Base-by-base conservation (phyloP, 1,140 invertebrate species). In the Mycetomoellerius zeteki region DNA sequence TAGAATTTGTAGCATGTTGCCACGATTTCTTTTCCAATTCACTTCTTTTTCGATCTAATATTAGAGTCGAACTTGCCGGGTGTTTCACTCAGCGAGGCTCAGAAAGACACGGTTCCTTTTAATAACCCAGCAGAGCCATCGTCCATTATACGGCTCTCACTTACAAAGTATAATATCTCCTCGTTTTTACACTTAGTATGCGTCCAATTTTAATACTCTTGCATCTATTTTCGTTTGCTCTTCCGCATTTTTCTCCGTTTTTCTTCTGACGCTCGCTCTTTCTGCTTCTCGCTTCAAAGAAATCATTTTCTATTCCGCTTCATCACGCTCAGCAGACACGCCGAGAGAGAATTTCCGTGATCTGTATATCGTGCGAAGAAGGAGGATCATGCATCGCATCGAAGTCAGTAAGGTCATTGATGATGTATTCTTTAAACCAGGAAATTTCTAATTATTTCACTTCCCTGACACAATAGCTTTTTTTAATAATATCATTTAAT, bases 81-180 rank as follows among this genome's bases (percentile, higher is more conserved):
- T 77, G 72, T 85, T 86, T 88, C 50, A 81, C 54, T 75, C 27
- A 33, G 19, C 52, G 58, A 56, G 72, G 78, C 73, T 67, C 71
- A 67, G 72, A 77, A 78, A 80, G 80, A 85, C 84, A 78, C 50
- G 52, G 37, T 43, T 86, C 56, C 52, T 80, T 86, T 91, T 89
- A 91, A 91, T 91, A 91, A 90, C 78, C 78, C 77, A 52, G 50
- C 86, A 86, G 72, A 86, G 65, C 81, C 75, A 77, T 88, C 88
- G 88, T 90, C 85, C 60, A 85, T 87, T 87, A 87, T 87, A 87
- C 80, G 30, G 85, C 88, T 88, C 86, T 92, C 86, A 87, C 89
- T 89, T 92, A 88, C 81, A 88, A 91, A 91, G 88, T 90, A 88
- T 91, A 88, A 91, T 90, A 78, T 81, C 75, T 86, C 76, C 78